These are phyloP conservation scores for Chaenodraco wilsoni DNA, from an alignment of 2,797 vertebrate species.

Conservation along the genomic window DNA sequence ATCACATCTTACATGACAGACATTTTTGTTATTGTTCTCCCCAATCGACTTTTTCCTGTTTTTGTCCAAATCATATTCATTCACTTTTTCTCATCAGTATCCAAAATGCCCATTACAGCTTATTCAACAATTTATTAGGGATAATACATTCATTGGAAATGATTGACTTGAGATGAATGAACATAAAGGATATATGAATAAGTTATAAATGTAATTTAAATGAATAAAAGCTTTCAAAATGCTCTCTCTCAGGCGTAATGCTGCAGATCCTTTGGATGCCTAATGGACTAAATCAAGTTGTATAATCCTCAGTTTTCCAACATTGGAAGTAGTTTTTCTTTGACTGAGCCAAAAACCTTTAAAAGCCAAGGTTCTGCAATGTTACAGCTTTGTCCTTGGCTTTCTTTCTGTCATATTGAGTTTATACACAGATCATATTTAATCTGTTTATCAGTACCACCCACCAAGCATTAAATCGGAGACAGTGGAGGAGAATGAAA, in stretches of 20 bases:
- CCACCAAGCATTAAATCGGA: no score
- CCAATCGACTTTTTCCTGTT: no score
- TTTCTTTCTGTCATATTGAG: no score
- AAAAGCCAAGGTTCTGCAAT: no score
- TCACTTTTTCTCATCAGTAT: neutral
- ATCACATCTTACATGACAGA: no score
- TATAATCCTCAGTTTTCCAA: neutral
- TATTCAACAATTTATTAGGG: neutral
- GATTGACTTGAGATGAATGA: neutral
- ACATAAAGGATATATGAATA: neutral
- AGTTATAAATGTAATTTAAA: conserved; percentile 1
- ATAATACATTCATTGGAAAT: neutral
- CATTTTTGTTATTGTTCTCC: neutral
- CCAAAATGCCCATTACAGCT: conserved; percentile 7
- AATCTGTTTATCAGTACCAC: no score
- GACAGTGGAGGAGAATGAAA: no score
- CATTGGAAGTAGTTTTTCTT: neutral
- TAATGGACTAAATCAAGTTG: neutral
- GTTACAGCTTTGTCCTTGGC: no score
- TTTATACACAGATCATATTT: no score
- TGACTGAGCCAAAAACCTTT: neutral
- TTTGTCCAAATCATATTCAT: no score
- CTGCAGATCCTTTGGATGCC: neutral
- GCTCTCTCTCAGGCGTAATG: conserved; percentile 1
- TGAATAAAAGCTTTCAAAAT: conserved; percentile 10